Evolutionary conservation across 2,888 invertebrate species (phyloP).

Genomic region (Leucophenga maculata): DNA sequence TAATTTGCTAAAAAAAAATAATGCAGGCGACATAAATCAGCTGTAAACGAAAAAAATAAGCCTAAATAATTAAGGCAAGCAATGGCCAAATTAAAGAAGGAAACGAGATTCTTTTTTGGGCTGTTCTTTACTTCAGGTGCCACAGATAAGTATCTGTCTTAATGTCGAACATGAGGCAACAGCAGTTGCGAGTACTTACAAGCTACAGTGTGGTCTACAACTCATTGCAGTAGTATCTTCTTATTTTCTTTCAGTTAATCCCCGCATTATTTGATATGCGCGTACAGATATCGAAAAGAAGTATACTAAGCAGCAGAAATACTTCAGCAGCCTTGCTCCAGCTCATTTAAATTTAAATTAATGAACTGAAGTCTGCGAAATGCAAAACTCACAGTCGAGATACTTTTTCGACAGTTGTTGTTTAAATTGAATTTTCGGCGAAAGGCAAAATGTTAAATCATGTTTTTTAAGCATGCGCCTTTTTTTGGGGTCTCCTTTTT

Average conservation of each 20-base stretch:
- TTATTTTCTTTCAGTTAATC: slow-evolving; percentile 24
- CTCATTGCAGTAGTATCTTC: slow-evolving; percentile 18
- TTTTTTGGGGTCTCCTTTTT: background rate
- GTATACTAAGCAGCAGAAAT: background rate
- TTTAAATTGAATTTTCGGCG: background rate
- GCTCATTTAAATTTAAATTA: slow-evolving; percentile 30
- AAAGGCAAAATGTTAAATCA: slow-evolving; percentile 11
- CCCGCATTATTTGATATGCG: slow-evolving; percentile 32
- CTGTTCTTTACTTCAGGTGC: slow-evolving; percentile 20
- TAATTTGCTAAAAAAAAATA: slow-evolving; percentile 8
- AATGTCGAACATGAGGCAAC: slow-evolving; percentile 13
- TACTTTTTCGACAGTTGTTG: slow-evolving; percentile 8
- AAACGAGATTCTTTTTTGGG: background rate
- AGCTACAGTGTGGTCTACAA: slow-evolving; percentile 22
- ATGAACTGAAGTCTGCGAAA: slow-evolving; percentile 16
- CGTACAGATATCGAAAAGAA: slow-evolving; percentile 19
- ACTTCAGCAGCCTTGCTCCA: background rate
- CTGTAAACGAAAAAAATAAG: background rate
- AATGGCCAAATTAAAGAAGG: slow-evolving; percentile 15
- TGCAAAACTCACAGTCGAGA: background rate
- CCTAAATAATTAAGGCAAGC: slow-evolving; percentile 18
- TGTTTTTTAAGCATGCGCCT: background rate
- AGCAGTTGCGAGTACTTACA: slow-evolving; percentile 15
- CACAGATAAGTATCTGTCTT: slow-evolving; percentile 19
- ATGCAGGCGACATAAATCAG: slow-evolving; percentile 21